Evolutionary conservation across 1,140 invertebrate species (phyloP).

Genomic region (Gryllus bimaculatus): DNA sequence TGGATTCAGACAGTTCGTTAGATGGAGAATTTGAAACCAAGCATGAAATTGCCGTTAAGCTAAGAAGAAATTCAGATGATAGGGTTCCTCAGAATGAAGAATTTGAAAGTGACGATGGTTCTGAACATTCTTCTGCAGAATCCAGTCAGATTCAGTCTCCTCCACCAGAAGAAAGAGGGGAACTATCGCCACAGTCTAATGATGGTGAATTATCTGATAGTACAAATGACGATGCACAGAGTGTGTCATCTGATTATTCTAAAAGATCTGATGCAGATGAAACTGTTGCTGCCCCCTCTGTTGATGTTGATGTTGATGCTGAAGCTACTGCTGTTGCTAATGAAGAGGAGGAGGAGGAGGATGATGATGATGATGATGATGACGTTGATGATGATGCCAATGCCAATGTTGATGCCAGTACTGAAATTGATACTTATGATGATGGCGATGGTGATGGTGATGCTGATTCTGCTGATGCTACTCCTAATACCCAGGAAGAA

Average conservation of each 20-base stretch:
- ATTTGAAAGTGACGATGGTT: slow-evolving; percentile 8
- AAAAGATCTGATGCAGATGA: background rate
- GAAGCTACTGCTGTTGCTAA: background rate
- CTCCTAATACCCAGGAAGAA: no score
- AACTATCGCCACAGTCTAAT: background rate
- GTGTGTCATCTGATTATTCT: background rate
- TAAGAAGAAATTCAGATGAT: background rate
- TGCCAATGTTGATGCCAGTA: no score
- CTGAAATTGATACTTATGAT: no score
- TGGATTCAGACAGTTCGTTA: slow-evolving; percentile 23
- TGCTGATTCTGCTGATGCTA: no score
- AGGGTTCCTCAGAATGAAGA: background rate
- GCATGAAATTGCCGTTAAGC: slow-evolving; percentile 12
- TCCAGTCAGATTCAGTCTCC: background rate
- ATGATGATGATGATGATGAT: background rate
- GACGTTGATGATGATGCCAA: background rate
- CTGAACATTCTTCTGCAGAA: slow-evolving; percentile 7
- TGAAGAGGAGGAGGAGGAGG: background rate
- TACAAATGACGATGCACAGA: background rate
- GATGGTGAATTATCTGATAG: slow-evolving; percentile 9
- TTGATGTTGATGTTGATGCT: background rate
- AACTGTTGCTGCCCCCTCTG: no score
- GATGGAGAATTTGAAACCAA: slow-evolving; percentile 22
- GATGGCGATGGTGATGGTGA: no score
- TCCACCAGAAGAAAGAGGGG: background rate